phyloP scores from a whole-genome alignment of 1,140 invertebrate genomes.

The Watersipora subatra region DNA sequence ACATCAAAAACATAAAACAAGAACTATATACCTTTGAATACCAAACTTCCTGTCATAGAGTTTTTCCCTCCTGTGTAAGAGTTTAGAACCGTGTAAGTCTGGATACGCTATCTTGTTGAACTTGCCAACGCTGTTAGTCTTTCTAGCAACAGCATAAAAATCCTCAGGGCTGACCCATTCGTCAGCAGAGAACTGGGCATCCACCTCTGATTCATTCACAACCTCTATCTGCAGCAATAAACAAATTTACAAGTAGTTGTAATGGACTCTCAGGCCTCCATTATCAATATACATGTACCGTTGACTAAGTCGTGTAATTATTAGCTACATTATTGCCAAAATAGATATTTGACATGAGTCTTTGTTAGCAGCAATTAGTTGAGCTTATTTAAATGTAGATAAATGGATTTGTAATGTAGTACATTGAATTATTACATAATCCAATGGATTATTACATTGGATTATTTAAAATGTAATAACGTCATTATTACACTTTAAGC shows the following conservation, averaged over 20 bases:
- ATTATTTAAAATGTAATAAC: too few species aligned
- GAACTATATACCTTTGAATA: slow-evolving; percentile 36
- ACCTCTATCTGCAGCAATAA: not conserved
- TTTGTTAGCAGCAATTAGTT: too few species aligned
- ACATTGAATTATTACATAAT: too few species aligned
- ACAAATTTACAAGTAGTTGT: not conserved
- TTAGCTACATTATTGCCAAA: too few species aligned
- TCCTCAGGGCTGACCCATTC: slow-evolving; percentile 17
- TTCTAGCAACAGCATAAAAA: slow-evolving; percentile 19
- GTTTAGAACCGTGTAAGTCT: slow-evolving; percentile 27
- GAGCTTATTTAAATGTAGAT: too few species aligned
- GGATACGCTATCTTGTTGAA: slow-evolving; percentile 37
- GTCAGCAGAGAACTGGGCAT: not conserved
- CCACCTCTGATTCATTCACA: not conserved
- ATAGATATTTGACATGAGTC: too few species aligned
- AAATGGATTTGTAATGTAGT: too few species aligned
- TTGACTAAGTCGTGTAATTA: too few species aligned
- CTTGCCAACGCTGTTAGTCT: slow-evolving; percentile 25
- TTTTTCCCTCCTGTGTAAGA: slow-evolving; percentile 17
- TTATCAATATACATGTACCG: not conserved
- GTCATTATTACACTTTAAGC: too few species aligned
- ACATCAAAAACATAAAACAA: too few species aligned
- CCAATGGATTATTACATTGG: too few species aligned
- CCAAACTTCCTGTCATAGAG: slow-evolving; percentile 32
- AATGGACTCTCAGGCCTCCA: too few species aligned